Base-by-base conservation (phyloP, 2,113 vertebrate species). In the Neodon shergylaensis region DNA sequence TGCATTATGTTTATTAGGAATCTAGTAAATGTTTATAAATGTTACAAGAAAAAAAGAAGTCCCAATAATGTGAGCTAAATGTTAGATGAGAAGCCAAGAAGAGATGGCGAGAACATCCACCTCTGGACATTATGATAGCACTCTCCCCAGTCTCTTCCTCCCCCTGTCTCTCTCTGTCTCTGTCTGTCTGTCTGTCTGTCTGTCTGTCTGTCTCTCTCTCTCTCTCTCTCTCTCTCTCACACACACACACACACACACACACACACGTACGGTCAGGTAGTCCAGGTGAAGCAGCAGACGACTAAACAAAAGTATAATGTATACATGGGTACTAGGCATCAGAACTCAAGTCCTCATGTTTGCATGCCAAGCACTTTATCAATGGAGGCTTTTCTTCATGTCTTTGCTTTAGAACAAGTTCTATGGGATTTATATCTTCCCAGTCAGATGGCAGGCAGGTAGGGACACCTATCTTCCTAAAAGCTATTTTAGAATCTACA, bases 401-500 rank as follows among this genome's bases (percentile, higher is more conserved):
- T 33, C 28, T 70, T 22, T 70, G 31, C 72, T 79, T 88, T 58
- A 79, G 31, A 89, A 28, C 77, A 61, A 52, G 58, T 72, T 66
- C 52, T 92, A 10, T 66, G 63, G 88, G 93, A 42, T 14, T 95
- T 22, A 9, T 81, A 88, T 92, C 89, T 88, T 82, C 74, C 42
- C 58, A 85, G 81, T 81, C 66, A 63, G 76, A 68, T 76, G 77
- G n/a, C 85, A 88, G 54, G 14, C 49, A 54, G 31, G 47, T 65
- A 49, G 58, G 66, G 42, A 5, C 65, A 73, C 47, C 44, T 92
- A 1, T 22, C 44, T 49, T 12, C 19, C 78, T 94, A 70, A 88
- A 83, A 92, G 47, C 21, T 70, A 49, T 90, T 95, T 91, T 26
- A 84, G 81, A 31, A 88, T 52, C 81, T 88, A 31, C 22, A 94